Evolutionary conservation across 2,797 vertebrate genomes (phyloP).

Genomic region (Leptoclinus maculatus): DNA sequence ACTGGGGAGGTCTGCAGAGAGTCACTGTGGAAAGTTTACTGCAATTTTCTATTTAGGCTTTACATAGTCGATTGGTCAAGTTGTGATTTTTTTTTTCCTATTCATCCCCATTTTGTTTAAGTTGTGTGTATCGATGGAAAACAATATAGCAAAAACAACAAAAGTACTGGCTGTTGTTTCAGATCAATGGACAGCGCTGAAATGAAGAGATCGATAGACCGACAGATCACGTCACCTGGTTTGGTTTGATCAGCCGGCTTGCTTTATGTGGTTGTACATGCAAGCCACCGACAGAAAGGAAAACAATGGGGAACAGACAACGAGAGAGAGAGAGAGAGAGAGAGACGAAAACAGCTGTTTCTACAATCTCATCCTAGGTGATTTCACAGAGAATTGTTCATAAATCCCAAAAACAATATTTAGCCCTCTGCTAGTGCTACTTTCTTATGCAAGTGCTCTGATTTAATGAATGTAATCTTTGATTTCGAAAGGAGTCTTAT

Average conservation of each 20-base stretch:
- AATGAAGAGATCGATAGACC: background rate
- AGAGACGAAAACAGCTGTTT: too few relatives aligned
- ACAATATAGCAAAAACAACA: background rate
- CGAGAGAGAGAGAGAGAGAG: background rate
- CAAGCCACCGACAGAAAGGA: too few relatives aligned
- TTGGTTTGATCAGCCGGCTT: background rate
- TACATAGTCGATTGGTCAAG: background rate
- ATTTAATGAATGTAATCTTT: too few relatives aligned
- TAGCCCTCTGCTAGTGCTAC: too few relatives aligned
- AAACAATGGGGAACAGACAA: background rate
- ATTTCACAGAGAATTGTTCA: too few relatives aligned
- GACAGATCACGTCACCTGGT: background rate
- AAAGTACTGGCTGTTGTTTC: background rate
- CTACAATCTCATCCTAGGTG: too few relatives aligned
- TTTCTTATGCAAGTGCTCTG: too few relatives aligned
- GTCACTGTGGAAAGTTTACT: background rate
- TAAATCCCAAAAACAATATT: too few relatives aligned
- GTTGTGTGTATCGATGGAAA: background rate
- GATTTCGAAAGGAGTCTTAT: too few relatives aligned
- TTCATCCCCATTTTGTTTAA: background rate
- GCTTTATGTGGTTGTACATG: background rate
- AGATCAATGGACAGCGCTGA: background rate
- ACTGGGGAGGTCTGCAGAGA: conserved; percentile 1
- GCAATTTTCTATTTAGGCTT: background rate
- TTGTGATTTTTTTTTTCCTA: background rate